Base-by-base conservation (phyloP, 2,888 invertebrate species). In the Eilema griseolum region DNA sequence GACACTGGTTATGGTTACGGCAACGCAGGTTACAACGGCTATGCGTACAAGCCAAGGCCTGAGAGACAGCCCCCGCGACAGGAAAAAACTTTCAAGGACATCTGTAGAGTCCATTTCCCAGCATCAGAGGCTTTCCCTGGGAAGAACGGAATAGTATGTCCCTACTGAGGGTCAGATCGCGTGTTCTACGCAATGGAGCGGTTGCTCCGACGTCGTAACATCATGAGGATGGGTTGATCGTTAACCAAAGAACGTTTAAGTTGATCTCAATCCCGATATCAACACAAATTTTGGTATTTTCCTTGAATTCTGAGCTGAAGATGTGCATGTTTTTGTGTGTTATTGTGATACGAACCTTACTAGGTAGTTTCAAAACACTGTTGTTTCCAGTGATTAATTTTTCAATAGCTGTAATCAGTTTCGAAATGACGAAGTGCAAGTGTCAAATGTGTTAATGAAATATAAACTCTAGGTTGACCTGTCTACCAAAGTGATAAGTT, bases 91-190 rank as follows among this genome's bases (percentile, higher is more conserved):
- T 98, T 96, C 90, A 96, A 96, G 85, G 96, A 97, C 66, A 96
- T 98, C 77, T 98, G 98, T 85, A 95, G 96, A 70, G 96, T 97
- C 11, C 96, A 97, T 77, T 96, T 92, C 95, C 97, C 82, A 92
- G 96, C 89, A 83, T 96, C 97, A 0, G 83, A 85, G 37, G 90
- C 89, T 4, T 82, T 86, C 57, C 97, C 81, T 91, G 96, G 90
- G 75, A 95, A 96, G 0, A 95, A 96, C 0, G 96, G 96, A 61
- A 96, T 97, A 37, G 93, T 96, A 74, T 97, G 97, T 88, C 96
- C 96, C 70, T 96, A 96, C 92, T 96, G 93, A 95, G 93, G 93
- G 90, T 93, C 93, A 83, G 92, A 92, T 89, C 95, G 95, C 95
- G 95, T 95, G 95, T 94, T 95, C 95, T 94, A 93, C 94, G 94